Percentiles rank a stretch among this genome's conserved stretches.
These are phyloP conservation scores for Crenichthys baileyi DNA, from an alignment of 2,797 vertebrate species.

Conservation along the genomic window DNA sequence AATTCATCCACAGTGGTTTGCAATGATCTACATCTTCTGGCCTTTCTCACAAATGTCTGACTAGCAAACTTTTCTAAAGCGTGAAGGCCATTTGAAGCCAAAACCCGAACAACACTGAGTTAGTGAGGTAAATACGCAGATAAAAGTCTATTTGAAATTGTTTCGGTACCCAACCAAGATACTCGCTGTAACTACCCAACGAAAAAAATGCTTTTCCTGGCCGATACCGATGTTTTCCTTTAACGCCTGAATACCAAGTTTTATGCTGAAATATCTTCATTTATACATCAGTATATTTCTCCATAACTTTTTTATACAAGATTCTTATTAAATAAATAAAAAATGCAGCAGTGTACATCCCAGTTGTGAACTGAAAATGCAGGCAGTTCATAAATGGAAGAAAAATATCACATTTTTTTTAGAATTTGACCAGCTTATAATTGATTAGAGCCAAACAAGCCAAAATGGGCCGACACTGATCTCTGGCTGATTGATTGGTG, in stretches of 20 bases:
- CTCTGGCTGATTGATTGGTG: not conserved
- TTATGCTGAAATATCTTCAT: not conserved
- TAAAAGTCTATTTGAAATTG: too few species aligned
- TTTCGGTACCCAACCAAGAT: too few species aligned
- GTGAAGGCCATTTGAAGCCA: not conserved
- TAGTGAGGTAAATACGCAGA: not conserved
- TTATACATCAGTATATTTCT: not conserved
- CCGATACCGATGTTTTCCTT: not conserved
- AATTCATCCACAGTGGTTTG: slow-evolving; percentile 12
- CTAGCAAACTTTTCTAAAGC: not conserved
- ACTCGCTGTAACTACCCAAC: too few species aligned
- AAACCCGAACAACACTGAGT: not conserved
- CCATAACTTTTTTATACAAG: not conserved
- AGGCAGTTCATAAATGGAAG: not conserved
- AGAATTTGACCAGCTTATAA: not conserved
- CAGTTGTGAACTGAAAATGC: not conserved
- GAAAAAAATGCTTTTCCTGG: not conserved
- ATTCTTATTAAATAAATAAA: too few species aligned
- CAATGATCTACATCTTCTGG: slow-evolving; percentile 14
- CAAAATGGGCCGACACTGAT: not conserved
- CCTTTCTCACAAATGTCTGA: not conserved
- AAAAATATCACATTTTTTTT: not conserved
- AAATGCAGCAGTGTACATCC: not conserved
- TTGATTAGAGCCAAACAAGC: not conserved
- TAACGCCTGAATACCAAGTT: too few species aligned